These are phyloP conservation scores for Melitaea athalia DNA, from an alignment of 2,888 invertebrate species.

Conservation along the genomic window DNA sequence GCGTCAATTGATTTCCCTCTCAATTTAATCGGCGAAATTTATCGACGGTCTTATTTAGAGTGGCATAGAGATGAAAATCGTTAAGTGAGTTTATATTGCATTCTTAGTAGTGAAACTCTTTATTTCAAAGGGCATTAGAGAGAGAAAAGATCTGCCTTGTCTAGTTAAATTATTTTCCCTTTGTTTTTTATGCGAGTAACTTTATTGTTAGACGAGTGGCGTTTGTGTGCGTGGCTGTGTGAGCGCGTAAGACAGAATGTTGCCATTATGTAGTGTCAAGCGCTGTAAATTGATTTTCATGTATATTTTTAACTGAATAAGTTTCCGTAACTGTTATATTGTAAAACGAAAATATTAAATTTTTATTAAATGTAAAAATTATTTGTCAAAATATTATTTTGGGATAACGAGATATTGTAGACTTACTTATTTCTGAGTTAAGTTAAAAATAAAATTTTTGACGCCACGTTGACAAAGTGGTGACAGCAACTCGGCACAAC, in stretches of 20 bases:
- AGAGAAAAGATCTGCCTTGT: conserved; percentile 5
- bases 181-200: not conserved
- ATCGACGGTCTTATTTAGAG: conserved; percentile 2
- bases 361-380: too few relatives aligned
- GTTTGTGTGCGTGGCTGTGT: not conserved
- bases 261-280: not conserved
- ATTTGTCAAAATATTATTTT: too few relatives aligned
- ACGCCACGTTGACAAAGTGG: too few relatives aligned
- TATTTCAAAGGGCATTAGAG: conserved; percentile 10
- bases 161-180: conserved; percentile 6
- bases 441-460: too few relatives aligned
- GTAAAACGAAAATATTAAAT: too few relatives aligned
- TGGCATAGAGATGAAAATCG: not conserved
- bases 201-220: not conserved
- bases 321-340: too few relatives aligned
- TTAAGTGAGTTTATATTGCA: conserved; percentile 1
- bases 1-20: conserved; percentile 71
- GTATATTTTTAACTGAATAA: too few relatives aligned
- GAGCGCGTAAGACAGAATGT: not conserved
- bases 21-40: conserved; percentile 44
- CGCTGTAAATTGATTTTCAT: too few relatives aligned
- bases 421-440: too few relatives aligned
- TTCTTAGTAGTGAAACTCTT: conserved; percentile 5
- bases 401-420: too few relatives aligned
- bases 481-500: too few relatives aligned